A percentile compares a stretch with the other conserved stretches of the same genome.
phyloP scores from a whole-genome alignment of 2,797 vertebrate species.

The Bovichtus diacanthus region DNA sequence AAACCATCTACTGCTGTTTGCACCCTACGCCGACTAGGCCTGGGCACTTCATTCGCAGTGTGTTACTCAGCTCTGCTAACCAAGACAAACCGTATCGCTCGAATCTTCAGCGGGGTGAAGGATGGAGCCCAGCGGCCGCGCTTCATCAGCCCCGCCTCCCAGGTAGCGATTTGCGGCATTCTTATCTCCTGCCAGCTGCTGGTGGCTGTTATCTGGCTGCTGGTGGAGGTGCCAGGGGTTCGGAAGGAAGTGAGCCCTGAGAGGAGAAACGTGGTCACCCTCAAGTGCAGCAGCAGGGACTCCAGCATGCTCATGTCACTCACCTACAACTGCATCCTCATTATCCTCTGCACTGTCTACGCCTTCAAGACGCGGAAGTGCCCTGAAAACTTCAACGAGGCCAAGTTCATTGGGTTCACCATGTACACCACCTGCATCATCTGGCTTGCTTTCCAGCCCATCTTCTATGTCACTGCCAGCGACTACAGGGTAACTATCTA shows the following conservation, averaged over 20 bases:
- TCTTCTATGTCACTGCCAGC: conserved; percentile 98
- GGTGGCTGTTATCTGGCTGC: conserved; percentile 93
- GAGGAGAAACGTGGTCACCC: conserved; percentile 93
- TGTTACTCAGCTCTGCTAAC: conserved; percentile 98
- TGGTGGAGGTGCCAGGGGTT: conserved; percentile 94
- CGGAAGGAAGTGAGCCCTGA: conserved; percentile 94
- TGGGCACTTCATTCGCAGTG: conserved; percentile 95
- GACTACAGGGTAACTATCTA: conserved; percentile 93
- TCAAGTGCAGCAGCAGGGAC: conserved; percentile 96
- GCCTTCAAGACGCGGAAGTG: conserved; percentile 99
- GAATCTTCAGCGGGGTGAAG: conserved; percentile 95
- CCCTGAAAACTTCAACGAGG: conserved; percentile 99
- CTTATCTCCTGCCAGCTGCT: conserved; percentile 98
- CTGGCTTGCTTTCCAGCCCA: conserved; percentile 99
- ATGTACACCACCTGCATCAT: conserved; percentile 99
- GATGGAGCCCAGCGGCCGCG: conserved; percentile 94
- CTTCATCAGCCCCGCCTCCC: conserved; percentile 96
- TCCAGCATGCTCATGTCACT: conserved; percentile 97
- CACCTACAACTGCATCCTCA: conserved; percentile 96
- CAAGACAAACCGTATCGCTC: conserved; percentile 97
- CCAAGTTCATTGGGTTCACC: conserved; percentile 99
- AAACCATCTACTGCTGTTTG: conserved; percentile 95
- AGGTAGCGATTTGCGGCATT: conserved; percentile 94
- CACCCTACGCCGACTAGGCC: conserved; percentile 92
- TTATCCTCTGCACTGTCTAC: conserved; percentile 97